Evolutionary conservation across 2,113 vertebrate species (phyloP), one percentile per base, ranked within the genome.

Genomic region (Coryphaenoides rupestris): DNA sequence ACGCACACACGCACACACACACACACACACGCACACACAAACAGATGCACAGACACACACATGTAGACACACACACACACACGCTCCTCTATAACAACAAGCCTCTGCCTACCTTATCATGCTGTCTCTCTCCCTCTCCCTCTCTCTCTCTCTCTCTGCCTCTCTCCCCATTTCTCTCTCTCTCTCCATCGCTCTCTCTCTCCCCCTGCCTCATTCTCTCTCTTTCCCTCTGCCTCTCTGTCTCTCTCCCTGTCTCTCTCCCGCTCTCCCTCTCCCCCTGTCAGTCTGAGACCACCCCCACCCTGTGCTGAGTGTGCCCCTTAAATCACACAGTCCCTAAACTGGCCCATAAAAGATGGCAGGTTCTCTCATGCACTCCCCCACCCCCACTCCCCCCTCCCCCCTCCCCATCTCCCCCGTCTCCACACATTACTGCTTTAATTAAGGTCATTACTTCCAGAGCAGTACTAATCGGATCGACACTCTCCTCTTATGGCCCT

Each of bases 401-500:
- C 69, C 78, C 72, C 83, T n/a, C n/a, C n/a, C n/a, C n/a, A n/a
- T n/a, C n/a, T n/a, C n/a, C n/a, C n/a, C n/a, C 52, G 82, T 74
- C 80, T 86, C 76, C 72, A 78, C 85, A 88, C 86, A 90, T 92
- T 89, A 90, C 81, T 89, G 86, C 85, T 89, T 90, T 91, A 90
- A 92, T 92, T 91, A 90, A 91, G 88, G 90, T 90, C 89, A 92
- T 91, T 90, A 89, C 85, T 89, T 91, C 88, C 88, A 89, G 88
- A 90, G 88, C 87, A 89, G 81, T 83, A 88, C 82, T 91, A 90
- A 91, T 91, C 87, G 85, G 79, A 87, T 86, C 78, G 82, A 77
- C 79, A 78, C 78, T 84, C 80, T 77, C 72, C 86, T 79, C 78
- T 50, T 40, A 40, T 12, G 33, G 6, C 52, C n/a, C 60, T 16